These are phyloP conservation scores for Drosophila nigrodunni DNA, from an alignment of 1,140 invertebrate genomes.

Conservation along the genomic window DNA sequence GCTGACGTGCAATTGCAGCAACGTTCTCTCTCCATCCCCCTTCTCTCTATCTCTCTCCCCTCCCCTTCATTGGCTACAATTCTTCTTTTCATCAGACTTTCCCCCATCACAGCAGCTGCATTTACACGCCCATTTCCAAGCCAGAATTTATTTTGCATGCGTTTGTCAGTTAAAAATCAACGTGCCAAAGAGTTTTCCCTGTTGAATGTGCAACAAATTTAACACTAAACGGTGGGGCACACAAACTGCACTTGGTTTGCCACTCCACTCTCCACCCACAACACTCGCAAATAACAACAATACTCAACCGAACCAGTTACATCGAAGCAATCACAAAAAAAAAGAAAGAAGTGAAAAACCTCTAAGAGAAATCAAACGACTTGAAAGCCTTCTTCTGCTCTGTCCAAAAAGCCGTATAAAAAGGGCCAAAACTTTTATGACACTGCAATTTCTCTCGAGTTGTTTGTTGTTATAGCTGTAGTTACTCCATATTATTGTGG, in stretches of 20 bases:
- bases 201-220: slow-evolving; percentile 31
- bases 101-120: not conserved
- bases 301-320: slow-evolving; percentile 30
- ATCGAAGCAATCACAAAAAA: slow-evolving; percentile 1
- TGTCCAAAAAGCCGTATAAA: slow-evolving; percentile 38
- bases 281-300: slow-evolving; percentile 48
- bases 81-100: slow-evolving; percentile 26
- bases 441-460: slow-evolving; percentile 63
- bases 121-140: slow-evolving; percentile 20
- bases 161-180: slow-evolving; percentile 64
- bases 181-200: slow-evolving; percentile 7
- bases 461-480: slow-evolving; percentile 35
- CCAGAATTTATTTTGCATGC: slow-evolving; percentile 73
- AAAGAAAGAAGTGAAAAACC: not conserved
- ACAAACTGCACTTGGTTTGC: slow-evolving; percentile 64
- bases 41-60: not conserved
- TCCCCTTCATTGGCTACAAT: not conserved
- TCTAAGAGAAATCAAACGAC: slow-evolving; percentile 20
- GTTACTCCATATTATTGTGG: slow-evolving; percentile 9
- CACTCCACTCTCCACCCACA: slow-evolving; percentile 43
- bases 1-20: slow-evolving; percentile 76
- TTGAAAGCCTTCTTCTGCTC: slow-evolving; percentile 43
- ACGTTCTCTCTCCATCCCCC: slow-evolving; percentile 1
- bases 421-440: slow-evolving; percentile 65
- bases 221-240: slow-evolving; percentile 47